Evolutionary conservation across 1,140 invertebrate genomes (phyloP), one percentile per base, ranked within the genome.

Genomic region (Monochamus saltuarius): DNA sequence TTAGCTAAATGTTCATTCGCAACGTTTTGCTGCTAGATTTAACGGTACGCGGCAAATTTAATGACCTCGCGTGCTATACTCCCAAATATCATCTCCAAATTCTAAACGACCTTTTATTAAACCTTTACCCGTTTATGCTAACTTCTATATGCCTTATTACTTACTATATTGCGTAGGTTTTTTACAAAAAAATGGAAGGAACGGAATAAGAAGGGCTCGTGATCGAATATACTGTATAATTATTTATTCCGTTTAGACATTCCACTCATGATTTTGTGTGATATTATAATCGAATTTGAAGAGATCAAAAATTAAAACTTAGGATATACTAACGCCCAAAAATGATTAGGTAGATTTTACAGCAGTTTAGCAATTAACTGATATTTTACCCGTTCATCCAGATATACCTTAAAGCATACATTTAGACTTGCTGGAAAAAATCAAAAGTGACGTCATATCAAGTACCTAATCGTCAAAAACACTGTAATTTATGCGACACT

Each of bases 201-300:
- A 36, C 49, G 49, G 50, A 56, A 63, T 55, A 51, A 51, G 51
- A 55, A 60, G 50, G 61, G 61, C 61, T 63, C 50, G 61, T 63
- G 61, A 63, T 40, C 42, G 56, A 55, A 51, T 47, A 37, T 35
- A 22, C 39, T 54, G 45, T 42, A 62, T 51, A 34, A 47, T 42
- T 49, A 51, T 47, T 40, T 43, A 60, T 63, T 63, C 61, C 51
- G 56, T 57, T n/a, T 45, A 29, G 13, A 45, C 54, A 53, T 62
- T 57, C 55, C 39, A 43, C 52, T 61, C 38, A 36, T 29, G 50
- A 65, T 56, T 52, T 57, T 65, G 55, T 66, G 64, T 68, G 66
- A 68, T 68, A 68, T 59, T 58, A 34, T 50, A 63, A 68, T 66
- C 66, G 66, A 64, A 68, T 68, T 68, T 66, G 61, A 61, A 53